A percentile compares a stretch with the other conserved stretches of the same genome.
These are phyloP conservation scores for Melanotaenia parkinsoni DNA, from an alignment of 2,797 vertebrate species.

Conservation along the genomic window DNA sequence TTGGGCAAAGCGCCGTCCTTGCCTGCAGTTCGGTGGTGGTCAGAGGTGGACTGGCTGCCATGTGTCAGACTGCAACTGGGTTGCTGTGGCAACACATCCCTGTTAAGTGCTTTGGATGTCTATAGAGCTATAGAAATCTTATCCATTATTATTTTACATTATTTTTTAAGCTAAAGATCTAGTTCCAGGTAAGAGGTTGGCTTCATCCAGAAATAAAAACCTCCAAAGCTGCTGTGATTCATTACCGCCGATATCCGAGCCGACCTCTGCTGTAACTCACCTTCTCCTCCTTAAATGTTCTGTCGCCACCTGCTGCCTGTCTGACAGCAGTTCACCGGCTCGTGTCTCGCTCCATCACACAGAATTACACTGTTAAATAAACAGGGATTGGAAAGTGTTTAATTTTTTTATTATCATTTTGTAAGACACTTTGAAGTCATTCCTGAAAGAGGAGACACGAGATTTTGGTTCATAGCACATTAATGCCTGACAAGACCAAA, in stretches of 20 bases:
- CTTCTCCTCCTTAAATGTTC: background rate
- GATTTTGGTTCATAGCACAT: conserved; percentile 82
- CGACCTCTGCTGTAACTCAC: conserved; percentile 10
- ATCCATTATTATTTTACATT: background rate
- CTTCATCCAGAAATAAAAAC: background rate
- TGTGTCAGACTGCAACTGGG: too few relatives aligned
- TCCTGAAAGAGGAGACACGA: conserved; percentile 74
- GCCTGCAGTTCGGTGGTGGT: too few relatives aligned
- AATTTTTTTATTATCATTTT: conserved; percentile 68
- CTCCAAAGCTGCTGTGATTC: background rate
- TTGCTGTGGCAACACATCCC: too few relatives aligned
- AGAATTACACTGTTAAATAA: conserved; percentile 66
- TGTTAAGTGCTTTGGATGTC: too few relatives aligned
- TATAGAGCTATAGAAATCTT: background rate
- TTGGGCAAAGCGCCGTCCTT: too few relatives aligned
- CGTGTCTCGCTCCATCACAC: conserved; percentile 44
- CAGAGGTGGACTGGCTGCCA: too few relatives aligned
- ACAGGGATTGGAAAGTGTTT: conserved; percentile 61
- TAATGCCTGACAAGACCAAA: conserved; percentile 66
- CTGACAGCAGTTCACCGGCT: conserved; percentile 9
- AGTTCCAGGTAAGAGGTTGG: background rate
- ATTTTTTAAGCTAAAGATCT: background rate
- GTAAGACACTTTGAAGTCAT: conserved; percentile 80
- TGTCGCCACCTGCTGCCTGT: conserved; percentile 45
- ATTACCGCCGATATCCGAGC: background rate